Base-by-base conservation (phyloP, 2,113 vertebrate genomes). In the Phylloscopus trochilus region DNA sequence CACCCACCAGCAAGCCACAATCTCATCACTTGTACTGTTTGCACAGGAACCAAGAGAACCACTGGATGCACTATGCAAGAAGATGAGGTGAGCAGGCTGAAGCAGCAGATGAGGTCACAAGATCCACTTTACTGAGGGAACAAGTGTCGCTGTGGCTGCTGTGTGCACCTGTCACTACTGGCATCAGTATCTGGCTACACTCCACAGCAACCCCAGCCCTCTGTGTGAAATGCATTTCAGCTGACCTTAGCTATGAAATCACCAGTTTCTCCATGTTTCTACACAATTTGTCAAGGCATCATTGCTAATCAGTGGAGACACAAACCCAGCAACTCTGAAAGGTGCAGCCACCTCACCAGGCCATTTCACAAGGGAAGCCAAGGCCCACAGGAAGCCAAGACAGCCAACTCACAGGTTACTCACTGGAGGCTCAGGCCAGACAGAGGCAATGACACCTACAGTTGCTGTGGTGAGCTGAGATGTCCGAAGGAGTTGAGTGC, bases 261-360 rank as follows among this genome's bases (percentile, higher is more conserved):
- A 52, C 58, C 33, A 44, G 6, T 19, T 68, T 41, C 35, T 37
- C 7, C 3, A 2, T 10, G 12, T 51, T 86, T 74, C 77, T 66
- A 67, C 37, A 51, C 23, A 69, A 49, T 10, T 27, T 52, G 52
- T 43, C 56, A 30, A 53, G 47, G 39, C 12, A 59, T 23, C 35
- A 13, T 3, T 62, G 39, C 31, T 69, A 24, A 30, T 26, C 55
- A 89, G 46, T 4, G 24, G 13, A 70, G 17, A 58, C 35, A 56
- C 20, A 75, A 85, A 75, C 9, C 7, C 31, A 90, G 35, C n/a
- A 31, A n/a, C 51, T 52, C 20, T 21, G 20, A 37, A 86, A 83
- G n/a, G 23, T 11, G 19, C n/a, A 2, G 4, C 28, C 47, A 31
- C 30, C 35, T 87, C 0, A 0, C 43, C 1, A 1, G 67, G 39